Base-by-base conservation (phyloP, 2,797 vertebrate species). In the Xiphorhynchus erythropygius region DNA sequence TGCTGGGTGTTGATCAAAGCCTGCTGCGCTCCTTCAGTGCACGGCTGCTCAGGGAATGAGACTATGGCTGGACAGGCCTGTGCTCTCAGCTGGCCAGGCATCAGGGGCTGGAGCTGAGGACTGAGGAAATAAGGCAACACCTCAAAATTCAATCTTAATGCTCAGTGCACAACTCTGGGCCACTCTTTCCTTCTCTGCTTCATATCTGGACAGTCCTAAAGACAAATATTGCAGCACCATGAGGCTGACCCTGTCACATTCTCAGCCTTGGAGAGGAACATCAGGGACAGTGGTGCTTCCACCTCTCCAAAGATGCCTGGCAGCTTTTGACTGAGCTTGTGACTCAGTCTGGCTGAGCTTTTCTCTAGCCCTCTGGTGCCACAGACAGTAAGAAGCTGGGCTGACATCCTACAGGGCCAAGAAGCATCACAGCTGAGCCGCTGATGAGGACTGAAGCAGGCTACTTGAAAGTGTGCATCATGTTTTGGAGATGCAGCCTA, bases 371-470 rank as follows among this genome's bases (percentile, higher is more conserved):
- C 25, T 46, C 39, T 4, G 7, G 21, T 2, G 14, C 33, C 28
- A 32, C 52, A 37, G 33, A 18, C 50, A 70, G 7, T 0, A 1
- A 74, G 37, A 25, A 25, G 22, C 59, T 0, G 1, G 28, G 35
- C n/a, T 73, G 53, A 32, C 41, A 49, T 7, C 18, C 13, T 32
- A 25, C 2, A 2, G 5, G 44, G 52, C 46, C 39, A 33, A 67
- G 28, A 41, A 62, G 10, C 23, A 52, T 78, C 56, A 64, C 0
- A 3, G 50, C 50, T 0, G 0, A 62, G 35, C 13, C 37, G 35
- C 18, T 63, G 35, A 56, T 8, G 28, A n/a, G 14, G 12, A 56
- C 44, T 32, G 62, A 76, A 63, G 46, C 24, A 60, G n/a, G 50
- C 17, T 53, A 73, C n/a, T 53, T 50, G 63, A 15, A 75, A 46